Percentiles rank a stretch among this genome's conserved stretches.
phyloP scores from a whole-genome alignment of 2,797 vertebrate species.

The Eutrigla gurnardus region DNA sequence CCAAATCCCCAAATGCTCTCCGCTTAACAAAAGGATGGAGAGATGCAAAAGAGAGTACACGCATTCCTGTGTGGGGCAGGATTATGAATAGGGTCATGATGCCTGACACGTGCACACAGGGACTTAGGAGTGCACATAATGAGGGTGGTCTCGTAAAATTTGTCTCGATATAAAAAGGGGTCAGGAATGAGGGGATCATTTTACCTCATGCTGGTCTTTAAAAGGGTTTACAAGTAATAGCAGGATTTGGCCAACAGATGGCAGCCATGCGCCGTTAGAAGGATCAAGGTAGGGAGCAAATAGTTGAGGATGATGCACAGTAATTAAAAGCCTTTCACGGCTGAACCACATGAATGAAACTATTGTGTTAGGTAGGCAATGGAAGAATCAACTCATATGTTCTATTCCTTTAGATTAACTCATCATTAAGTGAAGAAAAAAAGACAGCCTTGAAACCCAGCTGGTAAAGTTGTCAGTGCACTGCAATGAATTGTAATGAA shows the following conservation, averaged over 20 bases:
- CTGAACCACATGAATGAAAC: slow-evolving; percentile 6
- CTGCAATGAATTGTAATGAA: not conserved
- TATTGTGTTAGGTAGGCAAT: not conserved
- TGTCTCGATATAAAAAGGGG: not conserved
- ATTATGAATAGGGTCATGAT: slow-evolving; percentile 39
- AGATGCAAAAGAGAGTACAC: slow-evolving; percentile 7
- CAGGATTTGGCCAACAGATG: slow-evolving; percentile 61
- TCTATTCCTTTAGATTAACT: slow-evolving; percentile 7
- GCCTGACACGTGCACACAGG: not conserved
- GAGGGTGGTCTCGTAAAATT: not conserved
- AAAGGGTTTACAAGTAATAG: slow-evolving; percentile 9
- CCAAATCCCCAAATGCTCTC: slow-evolving; percentile 53
- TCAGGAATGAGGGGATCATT: slow-evolving; percentile 4
- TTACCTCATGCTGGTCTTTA: not conserved
- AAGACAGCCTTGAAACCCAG: slow-evolving; percentile 18
- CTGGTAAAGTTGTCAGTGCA: not conserved
- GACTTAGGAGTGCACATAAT: not conserved
- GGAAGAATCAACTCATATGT: not conserved
- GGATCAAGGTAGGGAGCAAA: not conserved
- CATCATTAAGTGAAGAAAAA: not conserved
- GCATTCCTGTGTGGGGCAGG: slow-evolving; percentile 9
- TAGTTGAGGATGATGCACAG: not conserved
- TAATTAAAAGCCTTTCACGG: slow-evolving; percentile 1
- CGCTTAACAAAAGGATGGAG: slow-evolving; percentile 47
- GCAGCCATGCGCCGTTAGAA: slow-evolving; percentile 26